Evolutionary conservation across 1,140 invertebrate genomes (phyloP), one percentile per base, ranked within the genome.

Genomic region (Drosophila azteca): DNA sequence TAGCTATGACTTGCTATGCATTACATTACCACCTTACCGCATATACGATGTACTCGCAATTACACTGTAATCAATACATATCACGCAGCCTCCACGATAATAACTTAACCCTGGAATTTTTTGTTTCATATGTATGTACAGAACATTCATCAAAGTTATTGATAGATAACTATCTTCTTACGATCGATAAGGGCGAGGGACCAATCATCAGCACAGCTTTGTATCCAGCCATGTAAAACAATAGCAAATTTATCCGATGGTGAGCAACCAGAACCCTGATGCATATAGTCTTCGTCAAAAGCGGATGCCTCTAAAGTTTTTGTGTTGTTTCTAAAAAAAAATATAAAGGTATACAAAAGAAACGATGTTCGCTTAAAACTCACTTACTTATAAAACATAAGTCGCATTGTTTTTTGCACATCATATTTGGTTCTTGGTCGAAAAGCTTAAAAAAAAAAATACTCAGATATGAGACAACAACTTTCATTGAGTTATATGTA

Each of bases 211-310:
- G 73, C 24, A 35, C 91, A 92, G 45, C 79, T 90, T 61, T 91
- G 90, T 26, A 75, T 83, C 91, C 91, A 92, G 6, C 91, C 91
- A 76, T 91, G 91, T 8, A 91, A 64, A 35, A 92, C 58, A 48
- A 92, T 79, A 9, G 91, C 70, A 60, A 83, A 82, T 59, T 90
- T 90, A 44, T 90, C 85, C 11, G 80, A 58, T 2, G 72, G 50
- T 8, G 26, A 45, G 13, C 84, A 89, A 35, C 74, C 77, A 3
- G 79, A 87, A 26, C 43, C 54, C 6, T 67, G 39, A 9, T 90
- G 53, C 7, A 63, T 50, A 7, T 79, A 77, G 20, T n/a, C 62
- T 31, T 63, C 66, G 6, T 65, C 50, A n/a, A 49, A 55, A 5
- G 79, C 67, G 0, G 67, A 39, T 13, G 65, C 50, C 39, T 88